Percentiles rank a stretch among this genome's conserved stretches.
Conservation (phyloP, 2,113 vertebrate species). For the Notiomystis cincta region DNA sequence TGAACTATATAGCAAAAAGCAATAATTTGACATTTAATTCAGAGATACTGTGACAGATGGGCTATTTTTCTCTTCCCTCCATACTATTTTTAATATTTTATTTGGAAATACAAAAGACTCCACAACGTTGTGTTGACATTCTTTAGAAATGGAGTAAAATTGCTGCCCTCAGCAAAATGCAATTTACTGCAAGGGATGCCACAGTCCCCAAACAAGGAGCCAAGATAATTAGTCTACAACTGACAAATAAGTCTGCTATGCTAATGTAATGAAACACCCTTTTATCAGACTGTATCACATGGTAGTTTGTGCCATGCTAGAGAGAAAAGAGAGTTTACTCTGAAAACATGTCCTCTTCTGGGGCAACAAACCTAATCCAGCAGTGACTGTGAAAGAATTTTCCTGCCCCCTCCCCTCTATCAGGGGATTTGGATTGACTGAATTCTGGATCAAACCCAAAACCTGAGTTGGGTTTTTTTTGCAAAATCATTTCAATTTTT, state of each 20-base stretch:
- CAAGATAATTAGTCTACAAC: constrained; percentile 38
- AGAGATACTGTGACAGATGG: background rate
- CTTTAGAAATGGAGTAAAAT: background rate
- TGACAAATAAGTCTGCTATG: constrained; percentile 42
- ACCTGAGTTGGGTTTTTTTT: background rate
- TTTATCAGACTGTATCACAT: constrained; percentile 23
- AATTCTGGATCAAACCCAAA: background rate
- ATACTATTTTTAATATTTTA: background rate
- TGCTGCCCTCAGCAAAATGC: constrained; percentile 11
- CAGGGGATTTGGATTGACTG: background rate
- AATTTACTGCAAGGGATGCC: background rate
- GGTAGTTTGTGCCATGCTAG: background rate
- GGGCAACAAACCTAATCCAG: background rate
- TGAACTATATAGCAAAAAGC: background rate
- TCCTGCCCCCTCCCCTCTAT: background rate
- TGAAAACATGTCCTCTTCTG: background rate
- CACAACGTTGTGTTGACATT: background rate
- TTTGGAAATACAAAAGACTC: background rate
- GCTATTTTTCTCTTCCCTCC: background rate
- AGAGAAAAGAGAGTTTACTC: background rate
- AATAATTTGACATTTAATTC: background rate
- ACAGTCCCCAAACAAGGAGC: constrained; percentile 1
- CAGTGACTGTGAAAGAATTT: background rate
- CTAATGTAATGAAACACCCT: constrained; percentile 23
- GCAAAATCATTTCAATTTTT: background rate